phyloP scores from a whole-genome alignment of 2,797 vertebrate genomes.

The Phataginus tricuspis region DNA sequence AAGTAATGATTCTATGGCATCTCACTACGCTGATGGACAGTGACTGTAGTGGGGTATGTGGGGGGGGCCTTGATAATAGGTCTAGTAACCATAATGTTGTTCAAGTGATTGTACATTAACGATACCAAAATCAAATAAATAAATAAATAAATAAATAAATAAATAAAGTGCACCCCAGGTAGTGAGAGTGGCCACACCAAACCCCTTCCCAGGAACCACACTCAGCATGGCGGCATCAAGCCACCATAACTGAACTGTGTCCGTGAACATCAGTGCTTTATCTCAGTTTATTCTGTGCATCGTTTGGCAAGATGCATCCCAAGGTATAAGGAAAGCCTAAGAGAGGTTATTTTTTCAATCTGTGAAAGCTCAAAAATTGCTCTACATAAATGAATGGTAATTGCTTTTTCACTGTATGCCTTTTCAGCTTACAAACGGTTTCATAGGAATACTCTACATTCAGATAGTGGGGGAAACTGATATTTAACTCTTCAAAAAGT shows the following conservation, averaged over 20 bases:
- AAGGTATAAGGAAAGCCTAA: not conserved
- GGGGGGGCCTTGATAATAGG: no score
- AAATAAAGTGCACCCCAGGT: not conserved
- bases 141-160: no score
- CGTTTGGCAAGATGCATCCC: not conserved
- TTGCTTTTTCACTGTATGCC: not conserved
- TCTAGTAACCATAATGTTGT: no score
- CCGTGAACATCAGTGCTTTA: not conserved
- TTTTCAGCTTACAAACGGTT: not conserved
- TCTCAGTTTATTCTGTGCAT: not conserved
- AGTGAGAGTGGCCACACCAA: no score
- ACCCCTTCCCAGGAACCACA: not conserved
- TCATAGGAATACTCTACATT: not conserved
- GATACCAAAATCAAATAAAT: no score
- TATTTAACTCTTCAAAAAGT: not conserved
- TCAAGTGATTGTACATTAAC: no score
- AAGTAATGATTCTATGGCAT: no score
- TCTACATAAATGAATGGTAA: not conserved
- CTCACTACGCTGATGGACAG: no score
- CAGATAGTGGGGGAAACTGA: not conserved
- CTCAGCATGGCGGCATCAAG: not conserved
- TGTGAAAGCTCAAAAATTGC: not conserved
- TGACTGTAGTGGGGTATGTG: no score
- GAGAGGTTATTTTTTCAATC: not conserved
- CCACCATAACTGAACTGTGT: not conserved